Base-by-base conservation (phyloP, 2,888 invertebrate genomes). In the Lasioglossum vierecki region DNA sequence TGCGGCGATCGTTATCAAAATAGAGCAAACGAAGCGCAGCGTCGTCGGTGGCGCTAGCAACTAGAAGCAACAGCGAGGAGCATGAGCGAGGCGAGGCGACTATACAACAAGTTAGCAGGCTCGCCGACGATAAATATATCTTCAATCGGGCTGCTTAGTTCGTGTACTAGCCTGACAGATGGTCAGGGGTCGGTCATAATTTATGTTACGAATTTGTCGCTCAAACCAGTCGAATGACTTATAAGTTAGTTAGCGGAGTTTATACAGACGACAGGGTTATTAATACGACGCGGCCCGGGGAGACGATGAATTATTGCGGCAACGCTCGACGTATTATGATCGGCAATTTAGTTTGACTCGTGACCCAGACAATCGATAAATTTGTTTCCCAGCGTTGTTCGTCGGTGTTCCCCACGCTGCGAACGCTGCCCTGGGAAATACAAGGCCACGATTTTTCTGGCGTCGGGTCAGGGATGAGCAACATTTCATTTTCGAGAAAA, bases 171-270 rank as follows among this genome's bases (percentile, higher is more conserved):
- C 70, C 76, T 75, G 84, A 75, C 82, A 82, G 79, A 68, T 75
- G 84, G 66, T 88, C 86, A 80, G 81, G 79, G 84, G 87, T 89
- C 84, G 83, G 76, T 46, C 82, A 70, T 89, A 87, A 89, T 89
- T 89, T 85, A 87, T 70, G 63, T 80, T 76, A 71, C 79, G 79
- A 89, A 89, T 89, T 81, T 89, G 79, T 89, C 85, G 80, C 82
- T 85, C 75, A 74, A 83, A 84, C 81, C 82, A 82, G 79, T 79
- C 83, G 83, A 80, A 81, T 77, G 81, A 79, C 83, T 83, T 88
- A 80, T 86, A 87, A 87, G 87, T 87, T 87, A 80, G 87, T 85
- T 85, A 87, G 83, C 66, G 80, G 81, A 80, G 82, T 85, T 85
- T 86, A 79, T 74, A 80, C 68, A 78, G 81, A 76, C 80, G 77